Conservation (phyloP, 2,113 vertebrate genomes). For the Diphyllodes magnificus region DNA sequence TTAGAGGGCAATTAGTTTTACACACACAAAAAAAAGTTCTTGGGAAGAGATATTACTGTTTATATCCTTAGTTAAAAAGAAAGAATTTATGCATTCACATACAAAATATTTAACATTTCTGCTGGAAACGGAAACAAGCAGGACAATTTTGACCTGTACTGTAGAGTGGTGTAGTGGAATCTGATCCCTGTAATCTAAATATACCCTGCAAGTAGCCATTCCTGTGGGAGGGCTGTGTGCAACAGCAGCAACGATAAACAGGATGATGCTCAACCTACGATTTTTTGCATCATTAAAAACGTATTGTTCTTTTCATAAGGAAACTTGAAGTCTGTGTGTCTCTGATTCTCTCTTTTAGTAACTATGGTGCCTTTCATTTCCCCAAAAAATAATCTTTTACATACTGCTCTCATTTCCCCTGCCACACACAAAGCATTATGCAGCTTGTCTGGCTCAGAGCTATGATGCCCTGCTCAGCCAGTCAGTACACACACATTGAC, state of each 20-base stretch:
- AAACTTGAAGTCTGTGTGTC: not conserved
- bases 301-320: not conserved
- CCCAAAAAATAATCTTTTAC: not conserved
- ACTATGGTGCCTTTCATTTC: not conserved
- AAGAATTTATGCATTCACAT: not conserved
- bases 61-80: not conserved
- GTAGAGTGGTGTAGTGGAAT: not conserved
- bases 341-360: not conserved
- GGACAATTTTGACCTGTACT: not conserved
- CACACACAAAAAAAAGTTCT: not conserved
- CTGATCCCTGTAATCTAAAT: not conserved
- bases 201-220: not conserved
- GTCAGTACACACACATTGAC: not conserved
- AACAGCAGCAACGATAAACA: not conserved
- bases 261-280: not conserved
- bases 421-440: not conserved
- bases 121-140: constrained; percentile 30
- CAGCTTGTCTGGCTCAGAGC: not conserved
- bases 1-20: not conserved
- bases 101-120: constrained; percentile 16
- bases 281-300: not conserved
- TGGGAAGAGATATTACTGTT: not conserved
- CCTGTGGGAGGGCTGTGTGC: not conserved
- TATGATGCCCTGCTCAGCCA: not conserved
- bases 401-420: not conserved